These are phyloP conservation scores for Danio jaintianensis DNA, from an alignment of 2,797 vertebrate genomes.

Conservation along the genomic window DNA sequence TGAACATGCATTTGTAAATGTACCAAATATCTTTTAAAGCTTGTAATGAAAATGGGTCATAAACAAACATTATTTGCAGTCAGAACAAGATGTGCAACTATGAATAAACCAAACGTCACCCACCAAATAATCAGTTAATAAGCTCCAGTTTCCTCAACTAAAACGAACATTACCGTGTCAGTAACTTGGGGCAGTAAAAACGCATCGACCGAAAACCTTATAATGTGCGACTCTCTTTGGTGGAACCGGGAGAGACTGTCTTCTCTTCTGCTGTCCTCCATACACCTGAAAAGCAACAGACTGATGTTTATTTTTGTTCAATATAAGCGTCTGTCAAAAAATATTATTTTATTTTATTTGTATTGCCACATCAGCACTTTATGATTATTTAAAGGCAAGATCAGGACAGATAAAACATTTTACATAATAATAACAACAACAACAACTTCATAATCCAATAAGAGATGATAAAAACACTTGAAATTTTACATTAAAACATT, in stretches of 20 bases:
- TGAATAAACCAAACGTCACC: not conserved
- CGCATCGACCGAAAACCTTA: slow-evolving; percentile 73
- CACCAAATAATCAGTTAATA: not conserved
- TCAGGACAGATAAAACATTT: too few species aligned
- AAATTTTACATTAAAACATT: too few species aligned
- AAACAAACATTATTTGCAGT: not conserved
- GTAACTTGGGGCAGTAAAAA: slow-evolving; percentile 67
- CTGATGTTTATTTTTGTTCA: not conserved
- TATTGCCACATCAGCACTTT: too few species aligned
- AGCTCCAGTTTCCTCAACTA: not conserved
- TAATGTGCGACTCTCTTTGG: slow-evolving; percentile 40
- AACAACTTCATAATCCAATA: too few species aligned
- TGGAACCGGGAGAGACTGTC: slow-evolving; percentile 70
- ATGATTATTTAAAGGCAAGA: too few species aligned
- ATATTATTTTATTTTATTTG: too few species aligned
- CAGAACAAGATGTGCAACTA: not conserved
- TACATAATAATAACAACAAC: too few species aligned
- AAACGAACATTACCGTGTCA: slow-evolving; percentile 57
- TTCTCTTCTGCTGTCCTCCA: slow-evolving; percentile 71
- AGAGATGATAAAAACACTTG: too few species aligned
- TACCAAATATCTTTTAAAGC: too few species aligned
- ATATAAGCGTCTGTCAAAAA: too few species aligned
- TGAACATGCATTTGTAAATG: too few species aligned
- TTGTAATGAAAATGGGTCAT: too few species aligned
- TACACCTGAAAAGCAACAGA: slow-evolving; percentile 66